Evolutionary conservation across 2,888 invertebrate species (phyloP).

Genomic region (Lithosia quadra): DNA sequence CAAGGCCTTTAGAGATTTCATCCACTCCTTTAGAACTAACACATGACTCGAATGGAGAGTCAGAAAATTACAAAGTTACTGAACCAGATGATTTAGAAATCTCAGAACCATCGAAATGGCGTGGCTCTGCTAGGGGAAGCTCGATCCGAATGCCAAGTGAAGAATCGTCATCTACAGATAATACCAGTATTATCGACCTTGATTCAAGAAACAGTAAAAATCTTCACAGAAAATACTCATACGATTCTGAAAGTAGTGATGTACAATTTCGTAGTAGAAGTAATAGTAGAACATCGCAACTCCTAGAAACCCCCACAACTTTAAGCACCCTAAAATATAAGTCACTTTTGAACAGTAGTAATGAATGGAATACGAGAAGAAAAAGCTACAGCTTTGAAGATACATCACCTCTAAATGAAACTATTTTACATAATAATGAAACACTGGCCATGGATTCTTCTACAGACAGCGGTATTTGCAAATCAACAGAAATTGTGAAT

Average conservation of each 20-base stretch:
- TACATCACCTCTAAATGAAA: slow-evolving; percentile 72
- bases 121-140: slow-evolving; percentile 88
- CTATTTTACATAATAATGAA: slow-evolving; percentile 72
- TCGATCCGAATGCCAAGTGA: slow-evolving; percentile 90
- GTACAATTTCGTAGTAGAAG: slow-evolving; percentile 64
- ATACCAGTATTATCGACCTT: slow-evolving; percentile 80
- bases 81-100: slow-evolving; percentile 86
- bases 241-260: slow-evolving; percentile 75
- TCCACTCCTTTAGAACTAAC: slow-evolving; percentile 75
- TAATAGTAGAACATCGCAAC: slow-evolving; percentile 68
- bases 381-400: slow-evolving; percentile 92
- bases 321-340: slow-evolving; percentile 80
- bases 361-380: slow-evolving; percentile 90
- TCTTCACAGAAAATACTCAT: slow-evolving; percentile 70
- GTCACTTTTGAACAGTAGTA: slow-evolving; percentile 76
- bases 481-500: slow-evolving; percentile 89
- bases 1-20: slow-evolving; percentile 79
- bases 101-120: slow-evolving; percentile 88
- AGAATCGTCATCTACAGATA: slow-evolving; percentile 82
- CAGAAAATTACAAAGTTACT: slow-evolving; percentile 80
- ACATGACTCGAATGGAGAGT: slow-evolving; percentile 68
- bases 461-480: slow-evolving; percentile 92
- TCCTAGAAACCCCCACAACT: slow-evolving; percentile 73
- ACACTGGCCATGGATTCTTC: slow-evolving; percentile 90
- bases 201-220: slow-evolving; percentile 69